Conservation (phyloP, 2,888 invertebrate genomes). For the Drosophila vallismaia region DNA sequence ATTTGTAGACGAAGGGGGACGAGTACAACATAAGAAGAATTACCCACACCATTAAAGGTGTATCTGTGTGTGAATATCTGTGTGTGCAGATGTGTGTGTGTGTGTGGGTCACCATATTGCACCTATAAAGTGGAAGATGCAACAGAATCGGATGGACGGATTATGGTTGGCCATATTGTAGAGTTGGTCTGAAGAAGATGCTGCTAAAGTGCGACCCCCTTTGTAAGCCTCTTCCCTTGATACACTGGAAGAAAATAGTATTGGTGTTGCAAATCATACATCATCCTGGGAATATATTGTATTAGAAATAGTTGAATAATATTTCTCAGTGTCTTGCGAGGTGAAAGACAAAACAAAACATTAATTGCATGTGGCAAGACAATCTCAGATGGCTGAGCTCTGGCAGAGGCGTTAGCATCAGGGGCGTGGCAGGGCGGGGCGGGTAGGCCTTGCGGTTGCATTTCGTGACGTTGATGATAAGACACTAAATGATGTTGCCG, state of each 20-base stretch:
- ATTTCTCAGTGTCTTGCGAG: slow-evolving; percentile 28
- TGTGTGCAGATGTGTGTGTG: not conserved
- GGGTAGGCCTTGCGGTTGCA: slow-evolving; percentile 48
- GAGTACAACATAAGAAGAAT: slow-evolving; percentile 19
- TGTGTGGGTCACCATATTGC: slow-evolving; percentile 34
- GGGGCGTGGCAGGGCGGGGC: not conserved
- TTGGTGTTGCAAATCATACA: accelerated
- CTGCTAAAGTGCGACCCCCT: slow-evolving; percentile 35
- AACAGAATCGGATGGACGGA: slow-evolving; percentile 40
- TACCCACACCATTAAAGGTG: not conserved
- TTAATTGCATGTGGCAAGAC: slow-evolving; percentile 70
- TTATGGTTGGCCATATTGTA: slow-evolving; percentile 47
- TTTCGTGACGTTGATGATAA: slow-evolving; percentile 50
- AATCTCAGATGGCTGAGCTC: slow-evolving; percentile 22
- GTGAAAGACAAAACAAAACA: slow-evolving; percentile 69
- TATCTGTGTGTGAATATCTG: not conserved
- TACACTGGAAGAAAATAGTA: slow-evolving; percentile 1
- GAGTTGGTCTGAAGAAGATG: slow-evolving; percentile 47
- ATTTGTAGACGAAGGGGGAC: slow-evolving; percentile 44
- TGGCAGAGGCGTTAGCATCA: not conserved
- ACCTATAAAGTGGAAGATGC: slow-evolving; percentile 33
- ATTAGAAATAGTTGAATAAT: too few species aligned
- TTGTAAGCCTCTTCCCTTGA: slow-evolving; percentile 10
- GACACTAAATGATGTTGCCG: slow-evolving; percentile 49
- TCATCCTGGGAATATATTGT: too few species aligned